Conservation (phyloP, 1,140 invertebrate genomes). For the Anastatus disparis region DNA sequence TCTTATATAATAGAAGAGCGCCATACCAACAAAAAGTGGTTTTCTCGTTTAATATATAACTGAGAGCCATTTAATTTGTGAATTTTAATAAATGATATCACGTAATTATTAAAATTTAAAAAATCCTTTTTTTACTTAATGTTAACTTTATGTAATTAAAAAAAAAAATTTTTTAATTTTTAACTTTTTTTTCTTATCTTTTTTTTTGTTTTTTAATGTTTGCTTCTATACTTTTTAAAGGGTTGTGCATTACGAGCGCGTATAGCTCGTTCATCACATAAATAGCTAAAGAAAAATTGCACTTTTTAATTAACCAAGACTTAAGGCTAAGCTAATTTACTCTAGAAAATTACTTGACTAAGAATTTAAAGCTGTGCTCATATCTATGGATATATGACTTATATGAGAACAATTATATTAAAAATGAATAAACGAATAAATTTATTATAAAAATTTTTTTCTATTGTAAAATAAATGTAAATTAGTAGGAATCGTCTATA, state of each 20-base stretch:
- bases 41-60: neutral
- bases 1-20: slow-evolving; percentile 28
- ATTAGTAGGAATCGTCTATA: too few relatives aligned
- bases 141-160: slow-evolving; percentile 8
- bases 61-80: neutral
- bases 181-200: neutral
- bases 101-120: too few relatives aligned
- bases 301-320: slow-evolving; percentile 16
- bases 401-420: too few relatives aligned
- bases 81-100: too few relatives aligned
- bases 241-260: neutral
- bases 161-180: neutral
- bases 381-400: too few relatives aligned
- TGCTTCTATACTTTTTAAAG: neutral
- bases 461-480: too few relatives aligned
- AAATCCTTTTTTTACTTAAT: too few relatives aligned
- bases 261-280: neutral
- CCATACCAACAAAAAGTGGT: neutral
- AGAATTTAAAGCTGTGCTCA: too few relatives aligned
- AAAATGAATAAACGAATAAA: too few relatives aligned
- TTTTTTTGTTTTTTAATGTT: neutral
- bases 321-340: neutral
- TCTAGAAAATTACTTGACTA: too few relatives aligned
- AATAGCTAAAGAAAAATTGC: slow-evolving; percentile 16
- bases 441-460: too few relatives aligned